Percentiles rank a stretch among this genome's conserved stretches.
phyloP scores from a whole-genome alignment of 53 echinoderm and acorn worm genomes.

The Patiria pectinifera region DNA sequence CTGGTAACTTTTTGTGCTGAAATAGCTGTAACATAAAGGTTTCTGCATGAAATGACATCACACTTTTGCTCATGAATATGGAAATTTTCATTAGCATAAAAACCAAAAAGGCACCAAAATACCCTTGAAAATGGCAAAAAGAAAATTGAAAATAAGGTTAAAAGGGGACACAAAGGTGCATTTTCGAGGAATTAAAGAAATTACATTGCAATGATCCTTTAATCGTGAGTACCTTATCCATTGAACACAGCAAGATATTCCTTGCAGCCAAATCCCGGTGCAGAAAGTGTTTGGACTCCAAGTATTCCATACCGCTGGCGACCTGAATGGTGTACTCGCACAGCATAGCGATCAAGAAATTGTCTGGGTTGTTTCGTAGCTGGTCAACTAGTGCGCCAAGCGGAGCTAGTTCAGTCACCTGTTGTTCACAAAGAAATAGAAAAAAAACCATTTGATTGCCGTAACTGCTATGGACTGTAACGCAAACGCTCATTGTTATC shows the following conservation, averaged over 20 bases:
- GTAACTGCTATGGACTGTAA: background rate
- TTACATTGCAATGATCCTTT: no score
- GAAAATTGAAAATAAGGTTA: no score
- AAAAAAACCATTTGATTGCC: background rate
- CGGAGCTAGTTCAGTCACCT: constrained; percentile 94
- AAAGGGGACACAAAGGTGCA: no score
- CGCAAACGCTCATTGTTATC: no score
- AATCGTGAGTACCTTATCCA: constrained; percentile 38
- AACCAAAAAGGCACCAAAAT: no score
- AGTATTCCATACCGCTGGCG: constrained; percentile 87
- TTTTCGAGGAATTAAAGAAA: background rate
- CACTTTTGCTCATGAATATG: no score
- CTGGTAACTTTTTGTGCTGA: no score
- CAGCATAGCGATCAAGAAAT: constrained; percentile 81
- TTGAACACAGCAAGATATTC: constrained; percentile 75
- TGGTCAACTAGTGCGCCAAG: constrained; percentile 86
- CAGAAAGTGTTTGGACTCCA: constrained; percentile 88
- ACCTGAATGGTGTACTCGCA: constrained; percentile 85
- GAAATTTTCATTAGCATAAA: no score
- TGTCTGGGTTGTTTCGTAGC: constrained; percentile 73
- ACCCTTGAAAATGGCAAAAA: no score
- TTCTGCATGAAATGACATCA: no score
- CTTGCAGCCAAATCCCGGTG: constrained; percentile 93
- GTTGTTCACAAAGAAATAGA: background rate
- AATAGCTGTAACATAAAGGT: no score